Conservation (phyloP, 2,888 invertebrate genomes). For the Quadroppia sp. region DNA sequence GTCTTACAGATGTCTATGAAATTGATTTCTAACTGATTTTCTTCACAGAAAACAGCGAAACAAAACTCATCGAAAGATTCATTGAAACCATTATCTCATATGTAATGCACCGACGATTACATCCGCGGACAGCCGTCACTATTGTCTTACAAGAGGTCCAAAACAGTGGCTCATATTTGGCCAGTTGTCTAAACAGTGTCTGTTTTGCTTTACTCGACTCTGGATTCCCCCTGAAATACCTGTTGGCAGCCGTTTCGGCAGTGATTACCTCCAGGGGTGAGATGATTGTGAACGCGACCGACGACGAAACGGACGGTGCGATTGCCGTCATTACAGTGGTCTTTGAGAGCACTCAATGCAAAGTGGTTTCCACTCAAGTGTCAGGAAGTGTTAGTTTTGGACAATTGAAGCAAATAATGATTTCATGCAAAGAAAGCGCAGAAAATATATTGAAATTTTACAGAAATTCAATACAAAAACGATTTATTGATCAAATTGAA, state of each 20-base stretch:
- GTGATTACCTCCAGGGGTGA: slow-evolving; percentile 61
- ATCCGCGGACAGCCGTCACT: slow-evolving; percentile 74
- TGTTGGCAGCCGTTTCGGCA: slow-evolving; percentile 74
- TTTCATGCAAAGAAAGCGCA: slow-evolving; percentile 64
- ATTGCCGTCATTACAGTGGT: slow-evolving; percentile 67
- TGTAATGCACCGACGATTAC: slow-evolving; percentile 64
- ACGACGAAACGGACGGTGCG: slow-evolving; percentile 56
- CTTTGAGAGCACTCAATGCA: slow-evolving; percentile 64
- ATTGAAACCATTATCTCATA: not conserved
- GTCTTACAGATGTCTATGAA: not conserved
- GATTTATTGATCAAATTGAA: too few relatives aligned
- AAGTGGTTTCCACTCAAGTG: slow-evolving; percentile 64
- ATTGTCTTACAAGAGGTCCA: slow-evolving; percentile 82
- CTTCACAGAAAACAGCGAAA: slow-evolving; percentile 35
- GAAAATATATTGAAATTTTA: slow-evolving; percentile 69
- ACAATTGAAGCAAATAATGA: slow-evolving; percentile 65
- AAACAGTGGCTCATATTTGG: slow-evolving; percentile 66
- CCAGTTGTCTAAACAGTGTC: slow-evolving; percentile 74
- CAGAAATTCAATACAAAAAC: slow-evolving; percentile 59
- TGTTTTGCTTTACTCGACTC: slow-evolving; percentile 77
- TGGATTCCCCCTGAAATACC: slow-evolving; percentile 74
- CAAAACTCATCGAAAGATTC: slow-evolving; percentile 18
- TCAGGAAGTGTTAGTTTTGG: slow-evolving; percentile 65
- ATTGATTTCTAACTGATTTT: not conserved
- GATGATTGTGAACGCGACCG: slow-evolving; percentile 63